Evolutionary conservation across 1,140 invertebrate genomes (phyloP).

Genomic region (Holotrichia oblita): DNA sequence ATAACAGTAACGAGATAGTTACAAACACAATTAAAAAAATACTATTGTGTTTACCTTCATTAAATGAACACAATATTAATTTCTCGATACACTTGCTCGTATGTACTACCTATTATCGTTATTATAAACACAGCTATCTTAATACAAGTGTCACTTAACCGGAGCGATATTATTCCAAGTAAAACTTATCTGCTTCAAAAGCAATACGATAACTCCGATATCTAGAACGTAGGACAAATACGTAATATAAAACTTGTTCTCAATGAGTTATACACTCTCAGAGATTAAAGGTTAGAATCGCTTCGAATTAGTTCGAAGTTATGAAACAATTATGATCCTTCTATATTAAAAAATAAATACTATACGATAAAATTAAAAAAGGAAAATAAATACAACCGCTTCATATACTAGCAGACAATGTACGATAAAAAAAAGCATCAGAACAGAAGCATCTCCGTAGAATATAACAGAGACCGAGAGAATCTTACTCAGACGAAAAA

Average conservation of each 20-base stretch:
- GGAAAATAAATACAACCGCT: too few species aligned
- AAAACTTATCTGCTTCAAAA: background rate
- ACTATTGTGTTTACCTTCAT: background rate
- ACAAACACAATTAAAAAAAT: background rate
- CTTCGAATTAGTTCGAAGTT: too few species aligned
- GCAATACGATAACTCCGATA: background rate
- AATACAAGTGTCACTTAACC: background rate
- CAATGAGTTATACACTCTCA: too few species aligned
- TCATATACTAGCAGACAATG: too few species aligned
- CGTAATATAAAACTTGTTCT: background rate
- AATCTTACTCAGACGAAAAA: constrained; percentile 46
- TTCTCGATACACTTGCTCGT: too few species aligned
- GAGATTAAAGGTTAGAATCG: too few species aligned
- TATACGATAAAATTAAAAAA: too few species aligned
- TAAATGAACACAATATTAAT: background rate
- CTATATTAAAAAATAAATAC: too few species aligned
- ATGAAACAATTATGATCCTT: too few species aligned
- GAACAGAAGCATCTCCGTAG: constrained; percentile 6
- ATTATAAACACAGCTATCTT: too few species aligned
- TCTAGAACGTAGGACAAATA: background rate
- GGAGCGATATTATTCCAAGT: constrained; percentile 1
- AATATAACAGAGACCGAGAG: constrained; percentile 28
- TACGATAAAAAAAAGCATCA: background rate
- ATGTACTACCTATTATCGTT: too few species aligned
- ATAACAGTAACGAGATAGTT: background rate